These are phyloP conservation scores for Platycheirus albimanus DNA, from an alignment of 2,888 invertebrate genomes.

Conservation along the genomic window DNA sequence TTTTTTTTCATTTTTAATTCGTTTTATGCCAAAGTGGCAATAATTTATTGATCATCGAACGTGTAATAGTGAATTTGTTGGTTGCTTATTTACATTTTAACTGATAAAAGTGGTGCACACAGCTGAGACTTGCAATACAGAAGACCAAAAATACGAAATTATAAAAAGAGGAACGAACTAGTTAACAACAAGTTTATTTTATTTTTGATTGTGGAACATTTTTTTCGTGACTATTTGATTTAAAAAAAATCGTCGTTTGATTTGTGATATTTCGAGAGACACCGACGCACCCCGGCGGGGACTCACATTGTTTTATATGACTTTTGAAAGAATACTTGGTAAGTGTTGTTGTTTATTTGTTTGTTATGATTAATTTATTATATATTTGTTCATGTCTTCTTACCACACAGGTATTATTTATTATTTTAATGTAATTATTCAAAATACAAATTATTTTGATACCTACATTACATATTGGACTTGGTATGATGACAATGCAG, in stretches of 20 bases:
- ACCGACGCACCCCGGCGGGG: slow-evolving; percentile 81
- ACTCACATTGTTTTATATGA: slow-evolving; percentile 91
- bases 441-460: too few species aligned
- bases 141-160: too few species aligned
- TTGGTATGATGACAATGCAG: too few species aligned
- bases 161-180: not conserved
- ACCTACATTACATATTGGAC: too few species aligned
- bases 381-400: too few species aligned
- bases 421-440: too few species aligned
- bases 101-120: slow-evolving; percentile 19
- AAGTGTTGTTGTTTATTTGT: slow-evolving; percentile 82
- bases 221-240: slow-evolving; percentile 39
- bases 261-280: slow-evolving; percentile 79
- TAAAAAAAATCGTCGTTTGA: slow-evolving; percentile 44
- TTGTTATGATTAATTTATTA: too few species aligned
- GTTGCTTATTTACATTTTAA: too few species aligned
- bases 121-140: not conserved
- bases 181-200: slow-evolving; percentile 28
- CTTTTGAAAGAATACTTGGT: slow-evolving; percentile 97
- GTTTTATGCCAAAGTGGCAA: slow-evolving; percentile 38
- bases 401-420: too few species aligned
- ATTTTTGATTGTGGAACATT: slow-evolving; percentile 47
- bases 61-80: slow-evolving; percentile 22
- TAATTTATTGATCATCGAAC: slow-evolving; percentile 10
- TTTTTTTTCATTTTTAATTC: slow-evolving; percentile 4